Base-by-base conservation (phyloP, 2,113 vertebrate species). In the Choloepus hoffmanni region DNA sequence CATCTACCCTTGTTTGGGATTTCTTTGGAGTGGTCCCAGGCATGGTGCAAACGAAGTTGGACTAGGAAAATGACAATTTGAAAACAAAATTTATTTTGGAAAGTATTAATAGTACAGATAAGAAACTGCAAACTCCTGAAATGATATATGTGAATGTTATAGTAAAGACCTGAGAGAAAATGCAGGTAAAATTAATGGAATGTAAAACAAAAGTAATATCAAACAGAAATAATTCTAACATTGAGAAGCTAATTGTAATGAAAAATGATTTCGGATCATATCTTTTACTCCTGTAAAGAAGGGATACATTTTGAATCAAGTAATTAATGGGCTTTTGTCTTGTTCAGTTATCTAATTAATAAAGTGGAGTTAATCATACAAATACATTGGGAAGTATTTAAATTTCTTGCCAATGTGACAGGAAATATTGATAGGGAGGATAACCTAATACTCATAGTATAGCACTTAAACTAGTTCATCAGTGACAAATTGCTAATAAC, bases 261-360 rank as follows among this genome's bases (percentile, higher is more conserved):
- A 97, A 95, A 85, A 90, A 85, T 89, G 30, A 88, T 67, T 95
- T 78, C 26, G 48, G 30, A 90, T 85, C 55, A 85, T 7, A 85
- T 28, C 73, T 74, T 28, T 77, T 88, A 85, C 15, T 94, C 77
- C 92, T 45, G 40, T 70, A 73, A 93, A 87, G 36, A 87, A 92
- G 89, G 88, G 30, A 85, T 77, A 77, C 26, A 72, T 87, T 87
- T 96, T 90, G 72, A 82, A 68, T 60, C 7, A 43, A 92, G 26
- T 93, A 93, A 73, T 79, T 86, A 89, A 94, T 28, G 77, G 30
- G 12, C 3, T 85, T 95, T 90, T 92, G n/a, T 48, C 62, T 67
- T 92, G 26, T 74, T 91, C 92, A 10, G 63, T 78, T 90, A 93
- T 87, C 65, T n/a, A 95, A 45, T 92, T 94, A 96, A 30, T 77